Base-by-base conservation (phyloP, 2,888 invertebrate genomes). In the Malachius bipustulatus region DNA sequence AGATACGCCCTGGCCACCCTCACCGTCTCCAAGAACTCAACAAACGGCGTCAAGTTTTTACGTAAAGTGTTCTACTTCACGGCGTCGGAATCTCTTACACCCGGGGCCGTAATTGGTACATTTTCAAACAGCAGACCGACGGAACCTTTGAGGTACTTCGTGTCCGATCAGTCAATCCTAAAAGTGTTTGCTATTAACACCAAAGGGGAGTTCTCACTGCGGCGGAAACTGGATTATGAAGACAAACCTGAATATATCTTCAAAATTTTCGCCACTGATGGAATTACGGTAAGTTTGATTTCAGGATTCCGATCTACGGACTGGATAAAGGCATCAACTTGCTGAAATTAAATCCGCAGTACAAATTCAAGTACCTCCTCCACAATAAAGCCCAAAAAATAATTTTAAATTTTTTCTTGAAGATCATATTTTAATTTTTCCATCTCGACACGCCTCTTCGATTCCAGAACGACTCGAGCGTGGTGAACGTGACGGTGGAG, bases 1-100 rank as follows among this genome's bases (percentile, higher is more conserved):
- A 75, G 88, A 34, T 88, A 88, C 59, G 85, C 90, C 1, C 65
- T 91, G 39, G 80, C 85, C 1, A 89, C 90, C 1, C 68, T 91
- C 35, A 74, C 81, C 9, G 67, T 89, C 40, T 66, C 69, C 11
- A 64, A 68, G 41, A 42, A 61, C 57, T 2, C 54, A 50, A 31
- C 57, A 46, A 40, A 59, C 51, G 51, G 64, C 47, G 50, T 63
- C 24, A 70, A 71, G 46, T 90, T 90, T 65, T 63, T 79, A 10
- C 77, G 81, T 45, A 71, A 73, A 33, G 71, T 75, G 39, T 89
- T 79, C 62, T 60, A 71, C 33, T 75, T 81, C 39, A 73, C 70
- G 14, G 77, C 82, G 12, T 70, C 81, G 16, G 91, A 91, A 64
- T 80, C 81, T 51, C 71, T 81, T 9, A 75, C 82, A 4, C 67